A percentile compares a stretch with the other conserved stretches of the same genome.
These are phyloP conservation scores for Perithous albicinctus DNA, from an alignment of 2,888 invertebrate species.

Conservation along the genomic window DNA sequence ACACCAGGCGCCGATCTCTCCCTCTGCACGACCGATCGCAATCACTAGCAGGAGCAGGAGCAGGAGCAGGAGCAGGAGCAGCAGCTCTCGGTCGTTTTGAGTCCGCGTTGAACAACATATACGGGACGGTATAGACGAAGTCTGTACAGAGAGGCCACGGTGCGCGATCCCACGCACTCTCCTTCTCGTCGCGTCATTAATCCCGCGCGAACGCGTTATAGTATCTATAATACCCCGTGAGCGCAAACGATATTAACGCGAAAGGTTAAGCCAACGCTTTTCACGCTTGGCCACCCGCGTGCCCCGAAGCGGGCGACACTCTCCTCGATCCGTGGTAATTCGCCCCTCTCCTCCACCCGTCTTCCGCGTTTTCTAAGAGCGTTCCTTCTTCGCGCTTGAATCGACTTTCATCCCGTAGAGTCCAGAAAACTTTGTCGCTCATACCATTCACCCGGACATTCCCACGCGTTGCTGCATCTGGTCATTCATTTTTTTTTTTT, in stretches of 20 bases:
- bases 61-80: conserved; percentile 58
- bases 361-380: conserved; percentile 11
- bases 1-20: conserved; percentile 42
- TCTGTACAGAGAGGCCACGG: conserved; percentile 48
- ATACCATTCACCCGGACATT: conserved; percentile 63
- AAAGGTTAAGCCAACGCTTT: conserved; percentile 71
- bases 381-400: conserved; percentile 46
- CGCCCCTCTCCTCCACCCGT: background rate
- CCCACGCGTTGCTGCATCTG: conserved; percentile 49
- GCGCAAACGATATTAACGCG: conserved; percentile 66
- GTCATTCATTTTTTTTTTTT: conserved; percentile 38
- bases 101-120: conserved; percentile 32
- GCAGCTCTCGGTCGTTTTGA: conserved; percentile 56
- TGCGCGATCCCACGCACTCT: conserved; percentile 66
- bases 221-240: conserved; percentile 54
- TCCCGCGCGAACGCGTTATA: conserved; percentile 50
- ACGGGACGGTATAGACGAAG: conserved; percentile 30
- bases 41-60: conserved; percentile 33
- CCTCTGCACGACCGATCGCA: conserved; percentile 51
- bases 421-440: conserved; percentile 42
- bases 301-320: conserved; percentile 63
- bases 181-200: conserved; percentile 66
- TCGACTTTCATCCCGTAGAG: conserved; percentile 62
- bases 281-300: conserved; percentile 72
- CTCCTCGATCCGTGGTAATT: conserved; percentile 23